Evolutionary conservation across 2,888 invertebrate species (phyloP).

Genomic region (Hedychridium roseum): DNA sequence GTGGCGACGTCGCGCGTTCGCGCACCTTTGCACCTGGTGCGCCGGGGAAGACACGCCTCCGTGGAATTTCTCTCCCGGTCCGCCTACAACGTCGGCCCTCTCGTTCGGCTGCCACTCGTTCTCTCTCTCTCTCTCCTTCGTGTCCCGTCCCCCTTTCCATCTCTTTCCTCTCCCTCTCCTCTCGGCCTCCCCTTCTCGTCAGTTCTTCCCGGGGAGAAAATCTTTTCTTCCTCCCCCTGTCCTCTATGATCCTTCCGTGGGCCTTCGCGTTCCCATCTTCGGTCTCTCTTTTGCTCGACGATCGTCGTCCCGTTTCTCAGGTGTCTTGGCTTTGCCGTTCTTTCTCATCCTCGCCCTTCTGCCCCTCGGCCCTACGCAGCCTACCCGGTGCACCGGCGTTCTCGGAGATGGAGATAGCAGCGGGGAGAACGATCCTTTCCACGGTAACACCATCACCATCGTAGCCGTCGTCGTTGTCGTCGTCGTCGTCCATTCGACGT

Average conservation of each 20-base stretch:
- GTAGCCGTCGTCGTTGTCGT: constrained; percentile 11
- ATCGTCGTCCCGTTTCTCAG: constrained; percentile 16
- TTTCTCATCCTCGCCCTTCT: no score
- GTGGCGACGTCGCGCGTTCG: constrained; percentile 55
- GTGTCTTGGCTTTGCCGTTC: no score
- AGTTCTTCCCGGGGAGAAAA: background rate
- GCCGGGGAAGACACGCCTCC: constrained; percentile 61
- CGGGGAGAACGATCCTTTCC: constrained; percentile 24
- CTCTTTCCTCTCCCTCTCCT: constrained; percentile 15
- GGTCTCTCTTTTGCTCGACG: constrained; percentile 1
- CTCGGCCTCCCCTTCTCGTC: constrained; percentile 10
- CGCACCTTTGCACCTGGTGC: constrained; percentile 63
- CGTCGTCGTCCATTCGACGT: constrained; percentile 8
- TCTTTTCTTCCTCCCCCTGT: constrained; percentile 19
- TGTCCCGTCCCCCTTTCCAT: no score
- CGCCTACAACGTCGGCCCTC: no score
- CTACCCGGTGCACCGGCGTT: constrained; percentile 25
- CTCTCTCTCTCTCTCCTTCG: constrained; percentile 20
- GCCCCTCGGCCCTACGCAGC: no score
- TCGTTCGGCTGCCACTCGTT: no score
- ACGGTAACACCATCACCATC: constrained; percentile 14
- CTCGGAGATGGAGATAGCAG: no score
- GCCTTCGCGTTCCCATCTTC: background rate
- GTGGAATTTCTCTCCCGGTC: constrained; percentile 52
- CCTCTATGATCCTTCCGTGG: no score